Evolutionary conservation across 2,113 vertebrate genomes (phyloP), one percentile per base, ranked within the genome.

Genomic region (Oryzias celebensis): DNA sequence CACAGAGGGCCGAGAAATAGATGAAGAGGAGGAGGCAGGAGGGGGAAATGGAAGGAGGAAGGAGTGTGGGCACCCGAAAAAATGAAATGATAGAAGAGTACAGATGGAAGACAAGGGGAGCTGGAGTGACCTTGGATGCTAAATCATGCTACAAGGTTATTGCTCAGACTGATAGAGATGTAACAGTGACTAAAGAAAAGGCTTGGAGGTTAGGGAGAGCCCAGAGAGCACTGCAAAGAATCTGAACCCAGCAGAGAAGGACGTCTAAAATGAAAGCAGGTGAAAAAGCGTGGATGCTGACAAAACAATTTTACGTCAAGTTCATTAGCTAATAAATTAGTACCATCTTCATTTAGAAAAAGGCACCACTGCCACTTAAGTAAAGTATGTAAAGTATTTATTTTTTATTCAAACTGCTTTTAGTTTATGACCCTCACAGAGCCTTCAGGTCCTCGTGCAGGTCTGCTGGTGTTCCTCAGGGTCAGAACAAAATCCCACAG

Each of bases 151-250:
- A 73, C 63, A 50, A n/a, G 62, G 75, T 77, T 81, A 81, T 65
- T 74, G 72, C 76, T 52, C 51, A 20, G 67, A 69, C 77, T 88
- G 87, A 89, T 84, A 75, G 73, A 88, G 75, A 87, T 59, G 17
- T 57, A 80, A 70, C 55, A 66, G 46, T 55, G 56, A 58, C 24
- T 26, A 13, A 69, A 70, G 45, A 16, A 56, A 56, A 65, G 62
- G 65, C 62, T 28, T 20, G 55, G 65, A 63, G 81, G 73, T 77
- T 65, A 75, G 58, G 45, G 17, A 49, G 63, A 62, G 52, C 68
- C 52, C 20, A 0, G 31, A 4, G 51, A 61, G 71, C 42, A 62
- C 52, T 8, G 15, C 16, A 12, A 56, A 53, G 55, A 69, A 75
- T 68, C 72, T 80, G 69, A 23, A 12, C 65, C 0, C 3, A 65